phyloP scores from a whole-genome alignment of 2,888 invertebrate genomes.

The Dryobotodes eremita region DNA sequence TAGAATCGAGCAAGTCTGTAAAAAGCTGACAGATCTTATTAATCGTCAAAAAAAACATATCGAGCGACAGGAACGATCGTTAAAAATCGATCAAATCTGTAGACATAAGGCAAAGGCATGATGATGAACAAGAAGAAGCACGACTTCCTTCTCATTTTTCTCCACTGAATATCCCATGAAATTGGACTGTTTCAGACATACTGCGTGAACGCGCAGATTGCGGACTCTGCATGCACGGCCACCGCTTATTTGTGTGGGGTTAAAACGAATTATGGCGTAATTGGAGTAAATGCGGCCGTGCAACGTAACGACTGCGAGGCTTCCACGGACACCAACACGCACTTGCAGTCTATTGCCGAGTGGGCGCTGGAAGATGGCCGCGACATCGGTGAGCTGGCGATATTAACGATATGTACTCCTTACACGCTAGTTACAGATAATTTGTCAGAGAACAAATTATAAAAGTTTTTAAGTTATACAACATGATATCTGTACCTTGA shows the following conservation, averaged over 20 bases:
- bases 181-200: constrained; percentile 82
- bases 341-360: constrained; percentile 92
- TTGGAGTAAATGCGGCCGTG: constrained; percentile 92
- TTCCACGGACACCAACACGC: constrained; percentile 87
- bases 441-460: neutral
- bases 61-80: neutral
- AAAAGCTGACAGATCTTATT: neutral
- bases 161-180: neutral
- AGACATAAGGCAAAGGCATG: neutral
- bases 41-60: neutral
- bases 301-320: constrained; percentile 90
- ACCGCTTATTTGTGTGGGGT: constrained; percentile 93
- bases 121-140: neutral
- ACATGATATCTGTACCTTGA: neutral
- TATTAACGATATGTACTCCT: neutral
- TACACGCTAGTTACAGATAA: neutral
- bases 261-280: constrained; percentile 91
- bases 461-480: neutral
- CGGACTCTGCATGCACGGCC: constrained; percentile 93
- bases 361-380: constrained; percentile 91
- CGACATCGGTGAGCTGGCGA: constrained; percentile 74
- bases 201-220: constrained; percentile 91
- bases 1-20: neutral
- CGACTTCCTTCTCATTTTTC: neutral
- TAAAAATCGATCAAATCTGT: neutral